Percentiles rank a stretch among this genome's conserved stretches.
These are phyloP conservation scores for Zaprionus capensis DNA, from an alignment of 1,140 invertebrate genomes.

Conservation along the genomic window DNA sequence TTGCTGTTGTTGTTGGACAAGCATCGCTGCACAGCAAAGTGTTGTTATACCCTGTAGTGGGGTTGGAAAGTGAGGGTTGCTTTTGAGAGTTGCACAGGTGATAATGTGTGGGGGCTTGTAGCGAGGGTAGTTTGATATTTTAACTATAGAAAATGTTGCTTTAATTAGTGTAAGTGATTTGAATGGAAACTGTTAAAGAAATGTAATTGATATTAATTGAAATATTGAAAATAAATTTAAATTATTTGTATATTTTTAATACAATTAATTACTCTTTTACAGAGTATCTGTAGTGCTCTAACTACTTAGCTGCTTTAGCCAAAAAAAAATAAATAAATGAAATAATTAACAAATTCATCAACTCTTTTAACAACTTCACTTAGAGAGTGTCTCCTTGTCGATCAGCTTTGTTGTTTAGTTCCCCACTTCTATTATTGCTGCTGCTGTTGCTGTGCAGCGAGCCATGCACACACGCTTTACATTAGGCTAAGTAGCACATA, in stretches of 20 bases:
- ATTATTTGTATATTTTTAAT: no score
- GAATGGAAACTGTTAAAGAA: not conserved
- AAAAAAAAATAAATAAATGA: not conserved
- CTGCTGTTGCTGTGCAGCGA: slow-evolving; percentile 58
- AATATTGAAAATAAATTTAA: no score
- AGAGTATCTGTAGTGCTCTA: not conserved
- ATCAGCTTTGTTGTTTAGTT: not conserved
- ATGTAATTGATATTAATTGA: no score
- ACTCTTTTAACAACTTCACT: not conserved
- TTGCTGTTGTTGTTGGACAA: slow-evolving; percentile 15
- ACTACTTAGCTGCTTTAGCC: not conserved
- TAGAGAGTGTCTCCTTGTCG: not conserved
- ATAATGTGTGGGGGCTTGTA: not conserved
- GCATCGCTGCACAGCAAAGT: slow-evolving; percentile 69
- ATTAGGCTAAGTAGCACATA: slow-evolving; percentile 78
- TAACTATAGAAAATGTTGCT: not conserved
- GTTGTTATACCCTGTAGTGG: slow-evolving; percentile 47
- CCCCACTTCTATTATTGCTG: slow-evolving; percentile 41
- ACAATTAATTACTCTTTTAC: not conserved
- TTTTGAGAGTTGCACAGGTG: not conserved
- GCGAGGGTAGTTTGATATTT: not conserved
- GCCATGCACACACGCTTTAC: slow-evolving; percentile 74
- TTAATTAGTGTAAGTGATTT: not conserved
- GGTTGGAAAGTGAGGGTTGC: not conserved
- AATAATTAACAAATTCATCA: not conserved